phyloP scores from a whole-genome alignment of 1,140 invertebrate genomes.

The Apis florea region DNA sequence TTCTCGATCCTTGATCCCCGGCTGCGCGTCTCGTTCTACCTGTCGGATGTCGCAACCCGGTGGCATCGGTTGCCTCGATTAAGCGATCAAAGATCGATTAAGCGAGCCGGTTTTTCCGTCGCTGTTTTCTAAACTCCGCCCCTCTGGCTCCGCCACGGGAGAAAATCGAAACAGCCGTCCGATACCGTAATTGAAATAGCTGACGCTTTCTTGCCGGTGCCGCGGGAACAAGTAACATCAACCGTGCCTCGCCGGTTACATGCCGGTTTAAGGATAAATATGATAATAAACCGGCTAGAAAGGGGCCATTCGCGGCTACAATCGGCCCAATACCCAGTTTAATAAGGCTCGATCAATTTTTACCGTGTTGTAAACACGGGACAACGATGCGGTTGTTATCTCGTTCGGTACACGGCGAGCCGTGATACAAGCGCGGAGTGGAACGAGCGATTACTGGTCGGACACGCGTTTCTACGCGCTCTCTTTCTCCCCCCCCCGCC shows the following conservation, averaged over 20 bases:
- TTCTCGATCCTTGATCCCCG: slow-evolving; percentile 17
- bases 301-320: slow-evolving; percentile 16
- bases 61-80: slow-evolving; percentile 55
- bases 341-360: slow-evolving; percentile 6
- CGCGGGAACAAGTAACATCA: slow-evolving; percentile 27
- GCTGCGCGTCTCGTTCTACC: slow-evolving; percentile 14
- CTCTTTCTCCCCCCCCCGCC: not conserved
- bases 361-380: not conserved
- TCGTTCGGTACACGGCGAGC: not conserved
- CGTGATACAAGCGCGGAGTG: slow-evolving; percentile 5
- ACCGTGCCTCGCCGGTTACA: slow-evolving; percentile 7
- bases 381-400: not conserved
- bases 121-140: slow-evolving; percentile 31
- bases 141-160: not conserved
- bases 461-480: not conserved
- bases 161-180: slow-evolving; percentile 13
- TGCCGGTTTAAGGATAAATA: slow-evolving; percentile 44
- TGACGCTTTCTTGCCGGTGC: slow-evolving; percentile 36
- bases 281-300: slow-evolving; percentile 37
- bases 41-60: slow-evolving; percentile 46
- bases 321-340: not conserved
- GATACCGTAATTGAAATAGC: slow-evolving; percentile 47
- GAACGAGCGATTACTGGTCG: slow-evolving; percentile 27
- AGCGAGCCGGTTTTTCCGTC: slow-evolving; percentile 39
- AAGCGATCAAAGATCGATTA: slow-evolving; percentile 57